Percentiles rank a stretch among this genome's conserved stretches.
Evolutionary conservation across 1,140 invertebrate species (phyloP).

Genomic region (Stenopsyche tienmushanensis): DNA sequence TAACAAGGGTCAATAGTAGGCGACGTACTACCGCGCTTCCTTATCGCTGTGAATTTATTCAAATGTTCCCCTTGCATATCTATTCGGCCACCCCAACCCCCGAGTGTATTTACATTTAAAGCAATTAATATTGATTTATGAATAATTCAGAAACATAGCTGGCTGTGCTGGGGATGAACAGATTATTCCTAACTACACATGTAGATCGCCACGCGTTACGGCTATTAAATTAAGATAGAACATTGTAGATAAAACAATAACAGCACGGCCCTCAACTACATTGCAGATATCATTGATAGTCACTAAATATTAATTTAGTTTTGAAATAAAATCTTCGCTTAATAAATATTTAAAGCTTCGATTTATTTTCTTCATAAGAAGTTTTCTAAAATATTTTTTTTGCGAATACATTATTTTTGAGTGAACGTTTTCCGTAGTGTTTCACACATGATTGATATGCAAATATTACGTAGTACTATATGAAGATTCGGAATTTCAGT

Average conservation of each 20-base stretch:
- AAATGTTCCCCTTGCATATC: background rate
- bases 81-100: background rate
- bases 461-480: too few relatives aligned
- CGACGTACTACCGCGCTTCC: background rate
- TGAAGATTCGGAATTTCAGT: too few relatives aligned
- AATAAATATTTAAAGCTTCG: too few relatives aligned
- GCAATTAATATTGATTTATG: slow-evolving; percentile 28
- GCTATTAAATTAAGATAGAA: slow-evolving; percentile 25
- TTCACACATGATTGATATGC: too few relatives aligned
- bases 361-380: too few relatives aligned
- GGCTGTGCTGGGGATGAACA: background rate
- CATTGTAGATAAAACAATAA: slow-evolving; percentile 22
- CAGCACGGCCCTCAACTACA: background rate
- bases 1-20: too few relatives aligned
- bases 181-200: background rate
- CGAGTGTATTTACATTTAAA: slow-evolving; percentile 21
- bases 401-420: too few relatives aligned
- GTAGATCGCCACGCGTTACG: slow-evolving; percentile 9
- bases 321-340: too few relatives aligned
- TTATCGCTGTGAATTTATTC: background rate
- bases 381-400: too few relatives aligned
- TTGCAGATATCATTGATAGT: background rate
- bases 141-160: slow-evolving; percentile 10
- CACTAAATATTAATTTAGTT: too few relatives aligned
- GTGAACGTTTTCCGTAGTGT: too few relatives aligned